phyloP scores from a whole-genome alignment of 2,888 invertebrate genomes.

The Dioctria rufipes region DNA sequence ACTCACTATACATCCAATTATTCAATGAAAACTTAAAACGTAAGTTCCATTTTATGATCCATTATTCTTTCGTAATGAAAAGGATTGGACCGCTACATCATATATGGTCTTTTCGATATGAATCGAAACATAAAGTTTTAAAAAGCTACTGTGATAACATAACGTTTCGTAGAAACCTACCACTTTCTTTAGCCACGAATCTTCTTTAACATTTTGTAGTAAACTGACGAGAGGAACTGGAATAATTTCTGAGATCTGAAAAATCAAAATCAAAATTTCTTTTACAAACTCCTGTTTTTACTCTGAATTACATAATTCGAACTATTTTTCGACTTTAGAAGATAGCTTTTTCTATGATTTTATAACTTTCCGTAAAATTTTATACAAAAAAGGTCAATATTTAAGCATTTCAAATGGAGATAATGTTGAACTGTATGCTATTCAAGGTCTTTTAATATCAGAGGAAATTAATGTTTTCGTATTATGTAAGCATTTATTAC shows the following conservation, averaged over 20 bases:
- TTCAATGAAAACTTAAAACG: constrained; percentile 53
- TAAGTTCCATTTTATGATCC: not conserved
- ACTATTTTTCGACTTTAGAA: too few relatives aligned
- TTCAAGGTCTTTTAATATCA: not conserved
- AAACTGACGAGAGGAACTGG: not conserved
- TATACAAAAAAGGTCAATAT: not conserved
- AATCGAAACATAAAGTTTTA: constrained; percentile 51
- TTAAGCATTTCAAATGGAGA: not conserved
- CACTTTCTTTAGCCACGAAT: constrained; percentile 50
- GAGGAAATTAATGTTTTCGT: not conserved
- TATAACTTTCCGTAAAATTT: too few relatives aligned
- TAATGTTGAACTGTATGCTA: not conserved
- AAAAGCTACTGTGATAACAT: constrained; percentile 52
- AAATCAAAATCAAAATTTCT: not conserved
- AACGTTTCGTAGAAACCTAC: constrained; percentile 47
- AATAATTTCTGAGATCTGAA: not conserved
- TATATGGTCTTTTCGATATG: constrained; percentile 54
- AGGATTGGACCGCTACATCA: constrained; percentile 51
- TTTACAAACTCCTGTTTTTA: not conserved
- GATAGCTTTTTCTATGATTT: too few relatives aligned
- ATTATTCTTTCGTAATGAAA: constrained; percentile 50
- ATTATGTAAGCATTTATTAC: not conserved
- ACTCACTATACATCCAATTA: constrained; percentile 45
- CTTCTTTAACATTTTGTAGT: constrained; percentile 49
- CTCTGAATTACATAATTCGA: too few relatives aligned